Conservation (phyloP, 2,113 vertebrate genomes). For the Pavo muticus region DNA sequence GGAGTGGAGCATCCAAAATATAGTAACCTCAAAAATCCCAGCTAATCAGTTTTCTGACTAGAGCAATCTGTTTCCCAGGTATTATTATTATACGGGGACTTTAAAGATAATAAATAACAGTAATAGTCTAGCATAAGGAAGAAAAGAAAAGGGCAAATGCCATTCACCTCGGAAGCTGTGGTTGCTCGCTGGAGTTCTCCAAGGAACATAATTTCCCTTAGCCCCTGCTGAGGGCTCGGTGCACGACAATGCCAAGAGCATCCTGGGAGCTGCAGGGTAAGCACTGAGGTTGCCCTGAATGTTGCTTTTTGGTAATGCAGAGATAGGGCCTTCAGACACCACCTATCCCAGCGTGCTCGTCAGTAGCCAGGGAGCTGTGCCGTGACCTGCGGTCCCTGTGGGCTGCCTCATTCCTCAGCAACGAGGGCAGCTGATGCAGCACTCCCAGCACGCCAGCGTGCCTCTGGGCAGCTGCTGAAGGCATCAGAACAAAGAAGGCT, state of each 20-base stretch:
- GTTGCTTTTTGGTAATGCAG: neutral
- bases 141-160: slow-evolving; percentile 59
- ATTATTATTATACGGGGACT: slow-evolving; percentile 67
- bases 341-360: neutral
- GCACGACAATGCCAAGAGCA: neutral
- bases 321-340: neutral
- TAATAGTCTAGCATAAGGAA: slow-evolving; percentile 48
- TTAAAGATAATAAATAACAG: slow-evolving; percentile 71
- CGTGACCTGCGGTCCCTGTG: neutral
- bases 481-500: neutral
- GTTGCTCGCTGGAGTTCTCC: slow-evolving; percentile 3
- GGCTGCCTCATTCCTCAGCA: neutral
- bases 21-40: slow-evolving; percentile 75
- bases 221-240: neutral
- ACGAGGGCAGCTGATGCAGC: neutral
- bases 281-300: neutral
- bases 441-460: neutral
- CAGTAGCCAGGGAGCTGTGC: neutral
- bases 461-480: neutral
- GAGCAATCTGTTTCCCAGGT: slow-evolving; percentile 63
- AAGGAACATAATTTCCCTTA: slow-evolving; percentile 29
- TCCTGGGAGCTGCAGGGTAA: neutral
- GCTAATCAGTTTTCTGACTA: slow-evolving; percentile 73
- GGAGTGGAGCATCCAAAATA: slow-evolving; percentile 69
- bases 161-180: slow-evolving; percentile 50